A percentile compares a stretch with the other conserved stretches of the same genome.
Evolutionary conservation across 2,888 invertebrate species (phyloP).

Genomic region (Drosophila neonasuta): DNA sequence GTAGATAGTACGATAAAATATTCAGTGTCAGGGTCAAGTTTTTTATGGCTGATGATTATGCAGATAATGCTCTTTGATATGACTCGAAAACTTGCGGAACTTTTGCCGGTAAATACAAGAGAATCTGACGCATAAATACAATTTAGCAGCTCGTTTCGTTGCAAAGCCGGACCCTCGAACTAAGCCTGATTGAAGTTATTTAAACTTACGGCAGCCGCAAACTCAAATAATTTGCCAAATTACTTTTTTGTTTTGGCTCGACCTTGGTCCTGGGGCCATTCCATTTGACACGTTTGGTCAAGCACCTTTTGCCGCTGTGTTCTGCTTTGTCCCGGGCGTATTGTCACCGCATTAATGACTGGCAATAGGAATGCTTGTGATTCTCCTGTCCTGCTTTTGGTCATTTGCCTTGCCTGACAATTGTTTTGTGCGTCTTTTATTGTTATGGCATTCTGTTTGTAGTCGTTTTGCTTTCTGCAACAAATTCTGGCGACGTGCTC

Average conservation of each 20-base stretch:
- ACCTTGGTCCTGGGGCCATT: slow-evolving; percentile 53
- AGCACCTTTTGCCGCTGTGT: slow-evolving; percentile 58
- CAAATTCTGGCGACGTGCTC: slow-evolving; percentile 72
- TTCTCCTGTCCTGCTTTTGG: slow-evolving; percentile 34
- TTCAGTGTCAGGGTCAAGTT: slow-evolving; percentile 67
- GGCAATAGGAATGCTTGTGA: slow-evolving; percentile 30
- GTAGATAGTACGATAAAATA: slow-evolving; percentile 34
- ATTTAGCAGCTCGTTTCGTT: slow-evolving; percentile 43
- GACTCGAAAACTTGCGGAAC: slow-evolving; percentile 51
- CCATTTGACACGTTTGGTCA: slow-evolving; percentile 69
- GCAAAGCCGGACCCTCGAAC: slow-evolving; percentile 11
- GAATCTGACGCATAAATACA: slow-evolving; percentile 49
- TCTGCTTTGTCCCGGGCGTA: slow-evolving; percentile 52
- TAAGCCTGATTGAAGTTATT: slow-evolving; percentile 71
- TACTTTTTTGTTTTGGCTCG: slow-evolving; percentile 65
- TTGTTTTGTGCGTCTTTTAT: slow-evolving; percentile 72
- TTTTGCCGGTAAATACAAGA: slow-evolving; percentile 47
- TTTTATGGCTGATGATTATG: slow-evolving; percentile 45
- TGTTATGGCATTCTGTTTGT: slow-evolving; percentile 64
- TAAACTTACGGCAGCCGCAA: slow-evolving; percentile 71
- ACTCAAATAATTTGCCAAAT: slow-evolving; percentile 76
- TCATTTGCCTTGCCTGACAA: slow-evolving; percentile 64
- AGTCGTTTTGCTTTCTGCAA: slow-evolving; percentile 69
- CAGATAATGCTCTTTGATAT: slow-evolving; percentile 53
- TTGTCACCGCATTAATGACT: slow-evolving; percentile 69